Percentiles rank a stretch among this genome's conserved stretches.
phyloP scores from a whole-genome alignment of 2,888 invertebrate species.

The Drosophila suboccidentalis region DNA sequence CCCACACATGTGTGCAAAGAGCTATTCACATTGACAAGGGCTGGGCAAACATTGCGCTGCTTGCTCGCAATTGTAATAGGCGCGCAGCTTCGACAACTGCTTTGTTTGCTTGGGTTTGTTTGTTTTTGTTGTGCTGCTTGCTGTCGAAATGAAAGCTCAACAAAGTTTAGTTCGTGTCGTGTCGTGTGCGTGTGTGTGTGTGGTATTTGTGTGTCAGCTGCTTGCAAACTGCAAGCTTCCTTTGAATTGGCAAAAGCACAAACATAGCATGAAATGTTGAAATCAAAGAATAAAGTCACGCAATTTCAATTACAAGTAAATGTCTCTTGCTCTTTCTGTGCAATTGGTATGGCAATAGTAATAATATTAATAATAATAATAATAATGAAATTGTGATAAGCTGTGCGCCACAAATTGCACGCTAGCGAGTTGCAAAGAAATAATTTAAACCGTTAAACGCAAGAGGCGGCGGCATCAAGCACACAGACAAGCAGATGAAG shows the following conservation, averaged over 20 bases:
- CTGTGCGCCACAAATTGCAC: slow-evolving; percentile 80
- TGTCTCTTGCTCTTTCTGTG: slow-evolving; percentile 14
- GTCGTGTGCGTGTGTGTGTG: slow-evolving; percentile 23
- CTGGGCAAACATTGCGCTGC: slow-evolving; percentile 77
- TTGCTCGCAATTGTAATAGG: slow-evolving; percentile 74
- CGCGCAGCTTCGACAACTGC: slow-evolving; percentile 49
- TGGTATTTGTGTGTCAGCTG: slow-evolving; percentile 45
- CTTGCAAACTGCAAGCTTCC: slow-evolving; percentile 51
- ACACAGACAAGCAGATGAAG: slow-evolving; percentile 1
- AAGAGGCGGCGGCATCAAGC: slow-evolving; percentile 55
- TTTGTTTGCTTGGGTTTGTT: slow-evolving; percentile 26
- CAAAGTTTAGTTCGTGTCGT: slow-evolving; percentile 32
- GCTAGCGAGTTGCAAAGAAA: slow-evolving; percentile 61
- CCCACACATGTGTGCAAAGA: not conserved
- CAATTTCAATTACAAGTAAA: slow-evolving; percentile 75
- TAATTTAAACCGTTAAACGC: slow-evolving; percentile 75
- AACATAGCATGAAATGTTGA: slow-evolving; percentile 48
- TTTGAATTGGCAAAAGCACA: slow-evolving; percentile 34
- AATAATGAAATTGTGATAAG: slow-evolving; percentile 81
- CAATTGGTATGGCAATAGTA: slow-evolving; percentile 41
- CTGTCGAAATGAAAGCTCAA: slow-evolving; percentile 58
- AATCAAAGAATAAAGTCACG: slow-evolving; percentile 79
- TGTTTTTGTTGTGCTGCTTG: slow-evolving; percentile 29
- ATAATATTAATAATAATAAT: slow-evolving; percentile 66
- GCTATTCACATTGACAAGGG: slow-evolving; percentile 56